Evolutionary conservation across 1,140 invertebrate species (phyloP).

Genomic region (Eueides isabella): DNA sequence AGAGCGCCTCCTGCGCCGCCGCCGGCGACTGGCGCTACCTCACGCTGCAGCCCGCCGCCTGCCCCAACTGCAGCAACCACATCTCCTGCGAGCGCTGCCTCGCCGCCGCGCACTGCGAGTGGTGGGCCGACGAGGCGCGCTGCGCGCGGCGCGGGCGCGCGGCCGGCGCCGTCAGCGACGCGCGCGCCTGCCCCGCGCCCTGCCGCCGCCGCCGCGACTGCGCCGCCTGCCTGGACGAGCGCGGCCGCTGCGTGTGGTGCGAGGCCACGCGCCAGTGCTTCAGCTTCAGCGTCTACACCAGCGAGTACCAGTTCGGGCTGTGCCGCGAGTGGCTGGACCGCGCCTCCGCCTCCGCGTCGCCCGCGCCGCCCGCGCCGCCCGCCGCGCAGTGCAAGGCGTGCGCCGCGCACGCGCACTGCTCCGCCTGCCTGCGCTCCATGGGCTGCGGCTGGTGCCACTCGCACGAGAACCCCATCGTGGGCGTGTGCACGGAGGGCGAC

Average conservation of each 20-base stretch:
- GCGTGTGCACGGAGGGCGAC: constrained; percentile 90
- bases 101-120: constrained; percentile 90
- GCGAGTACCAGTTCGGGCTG: constrained; percentile 95
- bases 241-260: constrained; percentile 97
- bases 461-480: constrained; percentile 92
- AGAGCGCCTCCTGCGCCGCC: constrained; percentile 83
- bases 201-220: constrained; percentile 90
- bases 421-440: constrained; percentile 89
- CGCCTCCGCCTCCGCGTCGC: constrained; percentile 78
- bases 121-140: constrained; percentile 92
- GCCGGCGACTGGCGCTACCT: constrained; percentile 89
- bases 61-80: constrained; percentile 93
- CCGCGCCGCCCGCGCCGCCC: constrained; percentile 59
- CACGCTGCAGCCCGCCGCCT: constrained; percentile 90
- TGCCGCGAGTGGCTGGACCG: constrained; percentile 97
- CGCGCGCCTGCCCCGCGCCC: constrained; percentile 86
- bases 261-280: constrained; percentile 95
- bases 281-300: constrained; percentile 96
- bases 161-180: constrained; percentile 84
- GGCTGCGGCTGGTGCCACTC: constrained; percentile 98
- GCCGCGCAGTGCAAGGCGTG: constrained; percentile 91
- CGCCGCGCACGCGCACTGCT: constrained; percentile 89
- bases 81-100: constrained; percentile 93
- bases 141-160: constrained; percentile 91
- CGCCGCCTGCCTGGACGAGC: constrained; percentile 91